Evolutionary conservation across 1,140 invertebrate species (phyloP).

Genomic region (Bombus ignitus): DNA sequence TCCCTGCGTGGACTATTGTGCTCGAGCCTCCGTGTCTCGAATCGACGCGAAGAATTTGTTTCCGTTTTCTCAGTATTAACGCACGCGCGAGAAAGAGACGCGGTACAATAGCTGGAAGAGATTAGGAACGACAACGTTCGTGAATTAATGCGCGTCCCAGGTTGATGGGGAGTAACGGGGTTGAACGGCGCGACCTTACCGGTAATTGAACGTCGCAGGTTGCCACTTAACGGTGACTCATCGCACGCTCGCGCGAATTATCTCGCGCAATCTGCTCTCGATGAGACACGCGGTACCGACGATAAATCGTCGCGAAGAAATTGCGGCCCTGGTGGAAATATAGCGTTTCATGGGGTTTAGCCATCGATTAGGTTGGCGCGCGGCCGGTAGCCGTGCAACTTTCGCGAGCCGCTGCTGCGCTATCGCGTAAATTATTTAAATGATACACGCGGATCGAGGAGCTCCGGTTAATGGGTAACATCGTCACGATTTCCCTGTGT

Average conservation of each 20-base stretch:
- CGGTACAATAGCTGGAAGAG: conserved; percentile 60
- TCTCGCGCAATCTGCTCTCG: conserved; percentile 64
- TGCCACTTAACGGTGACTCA: conserved; percentile 73
- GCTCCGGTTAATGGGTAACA: background rate
- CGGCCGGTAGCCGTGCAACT: background rate
- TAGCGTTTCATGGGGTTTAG: background rate
- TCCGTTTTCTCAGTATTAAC: conserved; percentile 37
- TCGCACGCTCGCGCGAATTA: conserved; percentile 65
- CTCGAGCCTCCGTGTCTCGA: background rate
- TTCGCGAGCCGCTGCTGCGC: background rate
- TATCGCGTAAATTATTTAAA: conserved; percentile 23
- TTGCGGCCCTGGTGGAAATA: conserved; percentile 1
- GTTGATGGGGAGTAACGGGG: conserved; percentile 67
- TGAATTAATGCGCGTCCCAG: conserved; percentile 37
- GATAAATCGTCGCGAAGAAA: conserved; percentile 48
- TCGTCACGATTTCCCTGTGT: background rate
- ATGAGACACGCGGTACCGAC: conserved; percentile 29
- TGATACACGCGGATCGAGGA: background rate
- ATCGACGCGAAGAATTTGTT: conserved; percentile 45
- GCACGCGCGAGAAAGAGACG: background rate
- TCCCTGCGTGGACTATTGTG: conserved; percentile 34
- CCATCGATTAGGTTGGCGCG: conserved; percentile 14
- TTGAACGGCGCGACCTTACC: conserved; percentile 72
- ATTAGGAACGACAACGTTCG: conserved; percentile 50
- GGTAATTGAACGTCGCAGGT: conserved; percentile 69